phyloP scores from a whole-genome alignment of 2,113 vertebrate species.

The Zosterops lateralis region DNA sequence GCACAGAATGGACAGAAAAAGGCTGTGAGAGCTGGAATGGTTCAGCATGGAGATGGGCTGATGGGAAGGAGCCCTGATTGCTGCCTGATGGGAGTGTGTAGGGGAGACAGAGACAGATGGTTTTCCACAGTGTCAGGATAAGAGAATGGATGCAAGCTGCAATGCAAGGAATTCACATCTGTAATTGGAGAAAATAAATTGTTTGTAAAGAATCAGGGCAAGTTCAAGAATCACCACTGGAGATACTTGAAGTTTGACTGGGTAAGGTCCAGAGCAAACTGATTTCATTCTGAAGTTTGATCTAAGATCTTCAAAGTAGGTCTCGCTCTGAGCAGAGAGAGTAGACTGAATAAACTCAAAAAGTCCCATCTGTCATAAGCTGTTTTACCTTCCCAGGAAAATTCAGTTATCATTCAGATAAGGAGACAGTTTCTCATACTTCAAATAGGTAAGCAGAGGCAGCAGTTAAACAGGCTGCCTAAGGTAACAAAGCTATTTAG shows the following conservation, averaged over 20 bases:
- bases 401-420: neutral
- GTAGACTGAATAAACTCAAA: neutral
- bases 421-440: neutral
- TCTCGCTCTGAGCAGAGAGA: neutral
- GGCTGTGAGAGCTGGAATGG: neutral
- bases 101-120: neutral
- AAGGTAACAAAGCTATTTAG: neutral
- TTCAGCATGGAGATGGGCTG: neutral
- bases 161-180: neutral
- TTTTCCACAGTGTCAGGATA: neutral
- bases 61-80: fast-evolving
- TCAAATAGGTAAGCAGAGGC: neutral
- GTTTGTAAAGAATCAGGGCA: neutral
- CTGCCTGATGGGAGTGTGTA: fast-evolving
- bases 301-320: neutral
- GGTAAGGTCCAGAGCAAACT: neutral
- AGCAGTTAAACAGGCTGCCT: neutral
- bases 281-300: neutral
- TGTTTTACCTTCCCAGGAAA: neutral
- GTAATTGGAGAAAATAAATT: neutral
- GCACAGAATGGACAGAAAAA: neutral
- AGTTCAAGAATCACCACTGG: neutral
- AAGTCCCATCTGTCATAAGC: neutral
- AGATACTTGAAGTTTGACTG: neutral
- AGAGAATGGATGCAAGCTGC: neutral